Percentiles rank a stretch among this genome's conserved stretches.
Evolutionary conservation across 2,797 vertebrate genomes (phyloP).

Genomic region (Spheniscus humboldti): DNA sequence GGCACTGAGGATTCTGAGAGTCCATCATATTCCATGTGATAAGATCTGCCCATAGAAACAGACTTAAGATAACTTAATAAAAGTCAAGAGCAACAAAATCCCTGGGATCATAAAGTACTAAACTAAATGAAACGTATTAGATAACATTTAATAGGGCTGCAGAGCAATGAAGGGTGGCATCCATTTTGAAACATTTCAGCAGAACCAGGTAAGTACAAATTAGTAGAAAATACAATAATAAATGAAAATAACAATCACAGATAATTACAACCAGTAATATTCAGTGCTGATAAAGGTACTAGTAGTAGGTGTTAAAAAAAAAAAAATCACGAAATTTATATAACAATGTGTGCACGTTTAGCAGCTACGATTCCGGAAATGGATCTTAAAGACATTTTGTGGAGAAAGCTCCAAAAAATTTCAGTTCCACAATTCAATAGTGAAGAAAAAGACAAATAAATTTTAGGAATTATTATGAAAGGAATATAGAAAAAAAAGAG

Average conservation of each 20-base stretch:
- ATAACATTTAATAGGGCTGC: background rate
- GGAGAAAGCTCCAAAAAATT: background rate
- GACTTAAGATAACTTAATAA: background rate
- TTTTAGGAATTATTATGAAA: background rate
- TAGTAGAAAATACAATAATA: background rate
- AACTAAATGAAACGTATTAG: background rate
- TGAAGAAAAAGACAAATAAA: background rate
- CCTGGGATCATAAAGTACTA: background rate
- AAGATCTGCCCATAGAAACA: background rate
- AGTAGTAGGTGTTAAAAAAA: background rate
- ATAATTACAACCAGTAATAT: background rate
- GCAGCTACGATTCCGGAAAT: background rate
- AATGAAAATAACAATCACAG: background rate
- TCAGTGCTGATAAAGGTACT: background rate
- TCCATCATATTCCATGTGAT: background rate
- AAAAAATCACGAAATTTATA: background rate
- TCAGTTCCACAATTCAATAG: background rate
- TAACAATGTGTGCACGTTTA: background rate
- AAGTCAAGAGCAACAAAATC: background rate
- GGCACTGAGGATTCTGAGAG: background rate
- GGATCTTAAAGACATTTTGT: background rate
- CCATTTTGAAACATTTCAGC: background rate
- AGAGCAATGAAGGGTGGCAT: background rate
- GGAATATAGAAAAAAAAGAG: background rate
- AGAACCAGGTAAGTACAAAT: background rate